Conservation (phyloP, 1,140 invertebrate species). For the Drosophila murphyi region DNA sequence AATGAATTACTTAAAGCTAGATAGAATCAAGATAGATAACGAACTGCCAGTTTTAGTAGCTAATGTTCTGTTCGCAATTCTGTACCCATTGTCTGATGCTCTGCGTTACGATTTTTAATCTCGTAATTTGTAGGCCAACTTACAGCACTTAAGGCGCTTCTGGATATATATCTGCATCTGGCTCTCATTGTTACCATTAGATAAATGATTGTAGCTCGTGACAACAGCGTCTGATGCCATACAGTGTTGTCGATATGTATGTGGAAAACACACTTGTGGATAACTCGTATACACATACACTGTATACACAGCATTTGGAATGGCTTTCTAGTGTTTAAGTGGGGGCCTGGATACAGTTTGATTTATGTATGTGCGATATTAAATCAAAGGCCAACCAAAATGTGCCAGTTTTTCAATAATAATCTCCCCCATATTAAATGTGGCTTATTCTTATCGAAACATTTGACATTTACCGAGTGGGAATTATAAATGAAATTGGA, state of each 20-base stretch:
- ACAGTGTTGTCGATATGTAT: neutral
- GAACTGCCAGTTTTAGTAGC: neutral
- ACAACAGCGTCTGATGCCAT: neutral
- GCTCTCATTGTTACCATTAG: neutral
- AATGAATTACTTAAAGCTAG: no score
- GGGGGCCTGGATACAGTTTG: constrained; percentile 15
- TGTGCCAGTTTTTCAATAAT: constrained; percentile 8
- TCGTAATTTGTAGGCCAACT: neutral
- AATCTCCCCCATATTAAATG: constrained; percentile 12
- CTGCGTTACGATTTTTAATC: neutral
- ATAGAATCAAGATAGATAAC: neutral
- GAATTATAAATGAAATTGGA: constrained; percentile 28
- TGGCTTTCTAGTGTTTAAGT: neutral
- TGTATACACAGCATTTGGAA: neutral
- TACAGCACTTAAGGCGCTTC: constrained; percentile 1
- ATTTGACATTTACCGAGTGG: constrained; percentile 7
- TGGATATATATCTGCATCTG: neutral
- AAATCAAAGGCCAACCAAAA: constrained; percentile 32
- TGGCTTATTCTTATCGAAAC: constrained; percentile 30
- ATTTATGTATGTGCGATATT: constrained; percentile 40
- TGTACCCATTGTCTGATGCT: neutral
- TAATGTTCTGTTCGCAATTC: neutral
- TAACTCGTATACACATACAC: neutral
- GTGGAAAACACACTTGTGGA: neutral
- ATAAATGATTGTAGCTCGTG: neutral